Evolutionary conservation across 1,140 invertebrate species (phyloP), one percentile per base, ranked within the genome.

Genomic region (Subanguina moxae): DNA sequence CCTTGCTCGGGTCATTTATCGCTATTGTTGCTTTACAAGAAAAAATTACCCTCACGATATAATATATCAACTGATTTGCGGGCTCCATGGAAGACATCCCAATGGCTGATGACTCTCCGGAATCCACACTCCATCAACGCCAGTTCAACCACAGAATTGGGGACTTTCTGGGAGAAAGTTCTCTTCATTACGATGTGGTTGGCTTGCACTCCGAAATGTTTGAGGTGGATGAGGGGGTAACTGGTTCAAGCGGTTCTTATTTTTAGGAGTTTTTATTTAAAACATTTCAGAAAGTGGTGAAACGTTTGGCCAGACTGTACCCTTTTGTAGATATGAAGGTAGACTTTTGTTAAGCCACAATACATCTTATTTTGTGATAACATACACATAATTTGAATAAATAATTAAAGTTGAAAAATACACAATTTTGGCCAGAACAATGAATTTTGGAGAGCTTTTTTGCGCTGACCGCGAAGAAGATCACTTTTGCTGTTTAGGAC

Each of bases 71-170:
- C 32, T 38, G 28, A 45, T 15, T 45, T 45, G 7, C 8, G 15
- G 27, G 1, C 19, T 45, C 58, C 46, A 69, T 69, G 68, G 73
- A 74, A 59, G 74, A 73, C 43, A 66, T 78, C 46, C 70, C 67
- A 27, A 78, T 74, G 75, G 52, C 52, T 28, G 73, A 74, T 30
- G 75, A 45, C 3, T 38, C 73, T 23, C 67, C 72, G 57, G 61
- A 56, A 66, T 52, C 59, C 9, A 62, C 56, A 8, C 1, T 1
- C 1, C 48, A 38, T 45, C 27, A 61, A 19, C 27, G 27, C 15
- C 58, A 19, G n/a, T 65, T n/a, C 61, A 32, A 25, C 28, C 25
- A n/a, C 45, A 23, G 23, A 13, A 69, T 46, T 28, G 25, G 64
- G 17, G 1, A 5, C 1, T 70, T 69, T 42, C 66, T 65, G 17